Evolutionary conservation across 2,888 invertebrate species (phyloP).

Genomic region (Cephalotes varians): DNA sequence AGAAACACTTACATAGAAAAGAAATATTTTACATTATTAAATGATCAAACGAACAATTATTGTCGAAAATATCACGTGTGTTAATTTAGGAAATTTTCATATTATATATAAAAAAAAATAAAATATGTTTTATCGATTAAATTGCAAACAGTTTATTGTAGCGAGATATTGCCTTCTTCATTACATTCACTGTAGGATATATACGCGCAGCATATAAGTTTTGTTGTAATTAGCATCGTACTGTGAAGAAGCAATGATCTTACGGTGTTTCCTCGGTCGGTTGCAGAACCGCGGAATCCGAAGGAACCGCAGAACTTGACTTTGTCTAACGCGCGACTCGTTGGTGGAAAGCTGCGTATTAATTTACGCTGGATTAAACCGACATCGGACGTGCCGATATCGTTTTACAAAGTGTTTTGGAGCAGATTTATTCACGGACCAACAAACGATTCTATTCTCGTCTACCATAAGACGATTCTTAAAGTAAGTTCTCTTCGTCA

Average conservation of each 20-base stretch:
- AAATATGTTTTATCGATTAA: background rate
- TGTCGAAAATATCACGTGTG: background rate
- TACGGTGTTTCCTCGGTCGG: background rate
- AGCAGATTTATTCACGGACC: slow-evolving; percentile 89
- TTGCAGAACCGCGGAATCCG: slow-evolving; percentile 88
- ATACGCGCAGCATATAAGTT: background rate
- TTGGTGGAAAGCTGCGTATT: slow-evolving; percentile 86
- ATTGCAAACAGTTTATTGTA: background rate
- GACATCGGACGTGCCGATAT: slow-evolving; percentile 90
- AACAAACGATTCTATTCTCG: slow-evolving; percentile 89
- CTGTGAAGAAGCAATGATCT: background rate
- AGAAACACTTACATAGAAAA: background rate
- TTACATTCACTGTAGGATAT: background rate
- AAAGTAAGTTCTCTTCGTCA: slow-evolving; percentile 53
- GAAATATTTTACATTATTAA: background rate
- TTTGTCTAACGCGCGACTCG: slow-evolving; percentile 82
- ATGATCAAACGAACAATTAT: background rate
- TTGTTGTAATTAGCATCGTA: slow-evolving; percentile 6
- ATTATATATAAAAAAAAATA: background rate
- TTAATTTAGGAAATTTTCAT: background rate
- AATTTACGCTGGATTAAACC: slow-evolving; percentile 91
- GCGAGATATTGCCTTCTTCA: background rate
- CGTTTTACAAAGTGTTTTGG: slow-evolving; percentile 92
- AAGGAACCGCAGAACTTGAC: slow-evolving; percentile 88
- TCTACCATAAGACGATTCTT: slow-evolving; percentile 65